phyloP scores from a whole-genome alignment of 2,797 vertebrate genomes.

The Nasua narica region DNA sequence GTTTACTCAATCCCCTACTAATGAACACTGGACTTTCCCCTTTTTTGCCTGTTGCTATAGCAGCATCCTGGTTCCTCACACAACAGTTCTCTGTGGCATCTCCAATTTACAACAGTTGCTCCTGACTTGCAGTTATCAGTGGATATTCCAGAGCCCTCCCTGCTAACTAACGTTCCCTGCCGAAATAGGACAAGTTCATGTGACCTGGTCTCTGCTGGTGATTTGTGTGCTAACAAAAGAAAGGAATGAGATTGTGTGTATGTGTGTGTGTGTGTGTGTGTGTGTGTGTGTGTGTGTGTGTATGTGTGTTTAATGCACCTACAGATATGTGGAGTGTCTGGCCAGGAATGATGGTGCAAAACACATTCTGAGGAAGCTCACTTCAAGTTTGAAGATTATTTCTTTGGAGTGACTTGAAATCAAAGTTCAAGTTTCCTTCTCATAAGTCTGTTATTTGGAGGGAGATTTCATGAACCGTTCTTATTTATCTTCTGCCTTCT shows the following conservation, averaged over 20 bases:
- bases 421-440: conserved; percentile 65
- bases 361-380: background rate
- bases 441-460: conserved; percentile 60
- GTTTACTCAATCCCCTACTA: background rate
- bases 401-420: conserved; percentile 64
- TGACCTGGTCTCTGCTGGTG: background rate
- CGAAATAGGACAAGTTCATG: rapidly evolving
- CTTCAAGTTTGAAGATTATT: conserved; percentile 55
- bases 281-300: background rate
- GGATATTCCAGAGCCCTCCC: background rate
- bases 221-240: background rate
- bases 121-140: background rate
- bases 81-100: background rate
- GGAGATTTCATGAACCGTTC: conserved; percentile 50
- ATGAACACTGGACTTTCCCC: background rate
- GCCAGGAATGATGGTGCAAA: background rate
- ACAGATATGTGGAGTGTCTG: background rate
- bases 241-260: background rate
- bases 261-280: too few species aligned
- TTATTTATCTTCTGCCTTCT: conserved; percentile 51
- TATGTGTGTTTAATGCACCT: background rate
- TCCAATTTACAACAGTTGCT: rapidly evolving
- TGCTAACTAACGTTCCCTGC: background rate
- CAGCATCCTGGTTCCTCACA: background rate
- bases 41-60: background rate